phyloP scores from a whole-genome alignment of 2,888 invertebrate genomes.

The Altica lythri region DNA sequence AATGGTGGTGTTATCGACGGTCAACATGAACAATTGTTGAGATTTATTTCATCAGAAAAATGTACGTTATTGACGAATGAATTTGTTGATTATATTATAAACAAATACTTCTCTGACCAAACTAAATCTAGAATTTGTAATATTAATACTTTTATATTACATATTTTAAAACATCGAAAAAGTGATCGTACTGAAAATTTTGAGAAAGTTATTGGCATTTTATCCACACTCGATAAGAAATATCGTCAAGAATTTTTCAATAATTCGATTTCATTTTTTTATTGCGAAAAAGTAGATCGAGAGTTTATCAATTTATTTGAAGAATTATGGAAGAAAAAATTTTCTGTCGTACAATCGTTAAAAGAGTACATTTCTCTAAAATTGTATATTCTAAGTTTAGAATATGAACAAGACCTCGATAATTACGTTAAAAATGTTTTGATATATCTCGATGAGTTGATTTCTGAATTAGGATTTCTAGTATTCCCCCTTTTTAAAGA shows the following conservation, averaged over 20 bases:
- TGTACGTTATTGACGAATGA: constrained; percentile 1
- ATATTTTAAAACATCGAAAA: constrained; percentile 15
- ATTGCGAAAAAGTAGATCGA: background rate
- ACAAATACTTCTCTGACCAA: constrained; percentile 13
- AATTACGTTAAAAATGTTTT: constrained; percentile 11
- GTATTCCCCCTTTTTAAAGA: constrained; percentile 15
- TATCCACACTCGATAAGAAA: background rate
- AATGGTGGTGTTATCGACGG: background rate
- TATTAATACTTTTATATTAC: constrained; percentile 11
- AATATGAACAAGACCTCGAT: background rate
- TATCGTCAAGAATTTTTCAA: background rate
- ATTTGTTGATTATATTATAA: constrained; percentile 16
- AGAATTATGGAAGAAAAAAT: constrained; percentile 15
- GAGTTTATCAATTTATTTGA: constrained; percentile 9
- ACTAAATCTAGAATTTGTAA: too few relatives aligned
- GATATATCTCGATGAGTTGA: constrained; percentile 8
- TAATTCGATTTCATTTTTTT: background rate
- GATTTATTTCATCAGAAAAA: too few relatives aligned
- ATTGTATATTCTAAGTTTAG: constrained; percentile 2
- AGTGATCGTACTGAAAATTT: constrained; percentile 16
- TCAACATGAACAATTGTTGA: background rate
- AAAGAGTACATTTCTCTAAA: constrained; percentile 15
- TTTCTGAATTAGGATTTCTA: constrained; percentile 5
- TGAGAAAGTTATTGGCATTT: constrained; percentile 5
- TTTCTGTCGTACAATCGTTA: constrained; percentile 8